Evolutionary conservation across 2,888 invertebrate species (phyloP).

Genomic region (Polymixis lichenea): DNA sequence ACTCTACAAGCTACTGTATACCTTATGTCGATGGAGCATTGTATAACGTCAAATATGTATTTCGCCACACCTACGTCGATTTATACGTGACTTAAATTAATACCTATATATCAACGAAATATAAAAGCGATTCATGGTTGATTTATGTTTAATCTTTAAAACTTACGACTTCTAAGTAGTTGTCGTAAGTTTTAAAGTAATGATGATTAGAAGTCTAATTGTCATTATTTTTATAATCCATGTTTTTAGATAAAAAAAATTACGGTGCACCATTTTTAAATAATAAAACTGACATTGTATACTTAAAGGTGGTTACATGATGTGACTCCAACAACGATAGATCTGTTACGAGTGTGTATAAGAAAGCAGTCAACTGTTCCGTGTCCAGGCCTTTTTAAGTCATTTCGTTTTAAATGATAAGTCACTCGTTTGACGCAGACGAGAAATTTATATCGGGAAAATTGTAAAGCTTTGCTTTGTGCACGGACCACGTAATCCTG

Average conservation of each 20-base stretch:
- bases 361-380: constrained; percentile 39
- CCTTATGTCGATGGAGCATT: constrained; percentile 8
- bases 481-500: constrained; percentile 87
- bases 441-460: constrained; percentile 86
- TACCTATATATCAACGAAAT: background rate
- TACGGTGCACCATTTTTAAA: background rate
- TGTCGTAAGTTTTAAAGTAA: too few species aligned
- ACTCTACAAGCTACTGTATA: constrained; percentile 15
- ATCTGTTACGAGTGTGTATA: background rate
- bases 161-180: background rate
- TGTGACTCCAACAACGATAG: constrained; percentile 7
- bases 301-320: background rate
- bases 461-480: constrained; percentile 88
- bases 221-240: background rate
- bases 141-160: background rate
- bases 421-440: constrained; percentile 78
- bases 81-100: constrained; percentile 16
- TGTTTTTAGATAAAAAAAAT: background rate
- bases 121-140: constrained; percentile 13
- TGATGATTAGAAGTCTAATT: background rate
- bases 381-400: constrained; percentile 60
- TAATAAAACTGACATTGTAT: constrained; percentile 12
- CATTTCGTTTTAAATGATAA: constrained; percentile 73
- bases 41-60: background rate
- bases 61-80: constrained; percentile 13